Base-by-base conservation (phyloP, 2,113 vertebrate species). In the Dermatemys mawii region DNA sequence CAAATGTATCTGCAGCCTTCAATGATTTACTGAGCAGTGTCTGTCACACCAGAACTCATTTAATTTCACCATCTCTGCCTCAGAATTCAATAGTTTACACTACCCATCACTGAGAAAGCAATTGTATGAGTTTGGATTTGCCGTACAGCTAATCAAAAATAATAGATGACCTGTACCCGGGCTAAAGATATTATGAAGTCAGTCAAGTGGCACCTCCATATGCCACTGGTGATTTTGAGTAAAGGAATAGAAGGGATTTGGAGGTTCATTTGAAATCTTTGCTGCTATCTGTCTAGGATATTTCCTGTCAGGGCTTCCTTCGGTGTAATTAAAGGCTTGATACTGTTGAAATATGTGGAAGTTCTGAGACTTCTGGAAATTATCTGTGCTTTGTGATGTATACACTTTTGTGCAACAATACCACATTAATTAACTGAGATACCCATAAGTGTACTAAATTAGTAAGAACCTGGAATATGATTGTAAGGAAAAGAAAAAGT, bases 21-120 rank as follows among this genome's bases (percentile, higher is more conserved):
- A 57, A 60, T 76, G 86, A 95, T 96, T 96, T 94, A 87, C 81
- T 86, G 93, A 96, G 81, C n/a, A 51, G 86, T 84, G 84, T 3
- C 86, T 86, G 29, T 78, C n/a, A 63, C 84, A 88, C 53, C 78
- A 96, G 89, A 96, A 96, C 88, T 90, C 63, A 88, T 96, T 95
- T 81, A 27, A 90, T 96, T 97, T 93, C 60, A 82, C 94, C 90
- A 41, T 91, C 78, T 87, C 86, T 82, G 85, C 84, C 50, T 26
- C 85, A 87, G 41, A 93, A 93, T 92, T 93, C 96, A 94, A 90
- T 89, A 89, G 89, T 94, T 96, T 90, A 76, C 81, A 90, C 55
- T 55, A 86, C 38, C 78, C 76, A 11, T 92, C 60, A 85, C 19
- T 89, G 78, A 94, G 91, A 97, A 95, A 89, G 82, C 94, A 93